phyloP scores from a whole-genome alignment of 2,113 vertebrate genomes.

The Oceanites oceanicus region DNA sequence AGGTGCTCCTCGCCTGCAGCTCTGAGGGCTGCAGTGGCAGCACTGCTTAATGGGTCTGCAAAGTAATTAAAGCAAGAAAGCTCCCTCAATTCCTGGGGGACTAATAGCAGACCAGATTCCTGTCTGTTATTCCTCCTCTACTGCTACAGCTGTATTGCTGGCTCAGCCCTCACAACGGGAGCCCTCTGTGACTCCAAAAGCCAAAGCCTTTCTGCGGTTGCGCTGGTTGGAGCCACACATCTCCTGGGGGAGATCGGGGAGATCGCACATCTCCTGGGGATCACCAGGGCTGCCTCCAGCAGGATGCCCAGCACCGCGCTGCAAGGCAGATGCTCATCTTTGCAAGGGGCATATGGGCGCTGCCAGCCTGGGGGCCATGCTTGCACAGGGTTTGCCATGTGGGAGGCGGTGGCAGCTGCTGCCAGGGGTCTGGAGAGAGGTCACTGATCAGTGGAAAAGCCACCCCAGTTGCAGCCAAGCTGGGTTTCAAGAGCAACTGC shows the following conservation, averaged over 20 bases:
- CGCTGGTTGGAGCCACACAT: not conserved
- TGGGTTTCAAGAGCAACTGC: not conserved
- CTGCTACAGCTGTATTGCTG: not conserved
- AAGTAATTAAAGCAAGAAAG: conserved; percentile 10
- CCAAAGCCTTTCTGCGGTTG: not conserved
- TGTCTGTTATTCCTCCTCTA: not conserved
- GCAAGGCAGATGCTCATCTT: accelerated
- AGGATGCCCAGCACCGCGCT: not conserved
- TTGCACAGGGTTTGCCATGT: not conserved
- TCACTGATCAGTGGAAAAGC: not conserved
- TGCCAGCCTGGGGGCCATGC: not conserved
- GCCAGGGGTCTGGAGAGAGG: not conserved
- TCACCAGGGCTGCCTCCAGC: accelerated
- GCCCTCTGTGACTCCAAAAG: not conserved
- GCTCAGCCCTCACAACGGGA: not conserved
- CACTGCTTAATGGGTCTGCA: not conserved
- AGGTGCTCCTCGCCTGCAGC: not conserved
- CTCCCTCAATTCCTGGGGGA: accelerated
- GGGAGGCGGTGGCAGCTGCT: not conserved
- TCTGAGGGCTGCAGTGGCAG: not conserved
- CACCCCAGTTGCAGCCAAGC: not conserved
- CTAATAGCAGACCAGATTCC: not conserved
- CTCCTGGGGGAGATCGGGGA: not conserved
- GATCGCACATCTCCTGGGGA: no score
- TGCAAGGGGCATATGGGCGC: not conserved